Evolutionary conservation across 2,113 vertebrate genomes (phyloP), one percentile per base, ranked within the genome.

Genomic region (Tachysurus vachellii): DNA sequence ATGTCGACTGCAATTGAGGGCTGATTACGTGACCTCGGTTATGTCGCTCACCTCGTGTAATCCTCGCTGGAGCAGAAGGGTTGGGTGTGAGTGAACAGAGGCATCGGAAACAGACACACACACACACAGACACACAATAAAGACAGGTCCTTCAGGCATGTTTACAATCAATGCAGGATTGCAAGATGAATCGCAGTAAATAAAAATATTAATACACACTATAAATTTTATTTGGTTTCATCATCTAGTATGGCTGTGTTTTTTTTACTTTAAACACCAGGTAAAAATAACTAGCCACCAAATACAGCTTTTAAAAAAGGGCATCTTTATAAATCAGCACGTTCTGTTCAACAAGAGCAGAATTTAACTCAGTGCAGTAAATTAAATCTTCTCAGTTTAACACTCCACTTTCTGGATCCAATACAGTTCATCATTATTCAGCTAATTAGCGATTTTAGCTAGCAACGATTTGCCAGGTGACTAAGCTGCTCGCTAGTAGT

Each of bases 1-100:
- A 31, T 85, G 88, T 85, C 56, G 28, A 71, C 26, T 64, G 16
- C 57, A 31, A 76, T 21, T 77, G 71, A 50, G n/a, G 42, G 0
- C 42, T n/a, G 83, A 77, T 64, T 26, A 23, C 66, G 44, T 28
- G 59, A 85, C 75, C 84, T 85, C 14, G 53, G 82, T 84, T 31
- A 36, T 71, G 73, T 54, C 42, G 23, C 28, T 84, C 59, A 54
- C 50, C 28, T 73, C 21, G 17, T 57, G 17, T 84, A 56, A 84
- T 84, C 82, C 66, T 66, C 42, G 84, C n/a, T 64, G 84, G 42
- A 44, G 47, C 42, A 85, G 36, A 42, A 44, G 56, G 56, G 82
- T 26, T 84, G 19, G 7, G 50, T 61, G 12, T 71, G 31, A 85
- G 70, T 85, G 54, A 59, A 75, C n/a, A 14, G 36, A 59, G 36